Base-by-base conservation (phyloP, 2,113 vertebrate genomes). In the Aplodontia rufa region DNA sequence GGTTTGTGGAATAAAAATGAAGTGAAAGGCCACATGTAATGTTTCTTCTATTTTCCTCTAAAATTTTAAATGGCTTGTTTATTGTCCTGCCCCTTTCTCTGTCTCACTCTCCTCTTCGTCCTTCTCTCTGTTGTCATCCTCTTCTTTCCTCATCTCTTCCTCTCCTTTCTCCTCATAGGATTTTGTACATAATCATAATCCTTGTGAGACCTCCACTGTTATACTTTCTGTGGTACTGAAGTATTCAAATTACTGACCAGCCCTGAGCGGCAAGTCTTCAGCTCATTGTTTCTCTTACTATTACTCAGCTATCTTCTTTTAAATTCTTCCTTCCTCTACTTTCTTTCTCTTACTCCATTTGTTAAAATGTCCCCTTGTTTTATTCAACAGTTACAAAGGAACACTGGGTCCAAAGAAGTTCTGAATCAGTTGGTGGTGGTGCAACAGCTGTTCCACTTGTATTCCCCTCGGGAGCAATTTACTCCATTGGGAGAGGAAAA, bases 341-440 rank as follows among this genome's bases (percentile, higher is more conserved):
- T 92, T 89, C 26, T 82, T 91, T n/a, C 51, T 94, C 62, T 91
- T 19, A 17, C 30, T 95, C 74, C 7, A 47, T 30, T 40, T 83
- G 69, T 69, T 81, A 90, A 19, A 1, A 12, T 30, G 72, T 81
- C 13, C 69, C 49, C 42, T 87, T 76, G 3, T 62, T 87, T 95
- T 80, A 24, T 32, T 95, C 55, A 94, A 28, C 66, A 75, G 90
- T 40, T 90, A 94, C 97, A 40, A 6, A 45, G 92, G 20, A 58
- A 75, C 62, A 62, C 12, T 84, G 47, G 62, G 86, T 79, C 32
- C 37, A 78, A 72, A 40, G 91, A 87, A 47, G 0, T 78, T 96
- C 76, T 87, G 69, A 88, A 94, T 45, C n/a, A 81, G 16, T 42
- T 93, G 69, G 20, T 91, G 35, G 35, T 95, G 84, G 11, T 71